A percentile compares a stretch with the other conserved stretches of the same genome.
phyloP scores from a whole-genome alignment of 1,140 invertebrate genomes.

The Olivierus martensii region DNA sequence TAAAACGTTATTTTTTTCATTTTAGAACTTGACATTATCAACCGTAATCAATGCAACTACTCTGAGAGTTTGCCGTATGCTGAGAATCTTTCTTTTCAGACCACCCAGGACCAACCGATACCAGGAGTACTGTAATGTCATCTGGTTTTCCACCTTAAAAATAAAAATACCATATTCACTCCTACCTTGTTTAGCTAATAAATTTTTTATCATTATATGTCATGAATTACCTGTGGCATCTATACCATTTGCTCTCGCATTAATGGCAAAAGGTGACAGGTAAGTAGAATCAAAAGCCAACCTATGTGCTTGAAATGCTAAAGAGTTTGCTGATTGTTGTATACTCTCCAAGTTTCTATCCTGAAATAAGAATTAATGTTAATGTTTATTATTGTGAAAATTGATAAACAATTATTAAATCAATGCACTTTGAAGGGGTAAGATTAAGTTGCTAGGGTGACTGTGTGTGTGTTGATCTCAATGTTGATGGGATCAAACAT shows the following conservation, averaged over 20 bases:
- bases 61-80: conserved; percentile 9
- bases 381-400: no score
- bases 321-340: conserved; percentile 81
- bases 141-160: conserved; percentile 90
- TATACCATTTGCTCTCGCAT: conserved; percentile 81
- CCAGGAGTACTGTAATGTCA: conserved; percentile 91
- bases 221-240: conserved; percentile 64
- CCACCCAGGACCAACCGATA: conserved; percentile 45
- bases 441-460: no score
- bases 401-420: no score
- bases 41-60: conserved; percentile 12
- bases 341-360: conserved; percentile 35
- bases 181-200: no score
- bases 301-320: conserved; percentile 84
- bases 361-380: conserved; percentile 20
- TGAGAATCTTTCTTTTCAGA: conserved; percentile 6
- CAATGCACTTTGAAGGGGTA: no score
- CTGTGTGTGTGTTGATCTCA: no score
- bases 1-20: no score
- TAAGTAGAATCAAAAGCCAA: conserved; percentile 86
- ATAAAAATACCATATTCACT: conserved; percentile 28
- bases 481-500: no score
- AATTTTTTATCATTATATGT: no score
- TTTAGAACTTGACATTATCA: background rate
- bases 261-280: conserved; percentile 88